phyloP scores from a whole-genome alignment of 1,140 invertebrate genomes.

The Bombus superbus region DNA sequence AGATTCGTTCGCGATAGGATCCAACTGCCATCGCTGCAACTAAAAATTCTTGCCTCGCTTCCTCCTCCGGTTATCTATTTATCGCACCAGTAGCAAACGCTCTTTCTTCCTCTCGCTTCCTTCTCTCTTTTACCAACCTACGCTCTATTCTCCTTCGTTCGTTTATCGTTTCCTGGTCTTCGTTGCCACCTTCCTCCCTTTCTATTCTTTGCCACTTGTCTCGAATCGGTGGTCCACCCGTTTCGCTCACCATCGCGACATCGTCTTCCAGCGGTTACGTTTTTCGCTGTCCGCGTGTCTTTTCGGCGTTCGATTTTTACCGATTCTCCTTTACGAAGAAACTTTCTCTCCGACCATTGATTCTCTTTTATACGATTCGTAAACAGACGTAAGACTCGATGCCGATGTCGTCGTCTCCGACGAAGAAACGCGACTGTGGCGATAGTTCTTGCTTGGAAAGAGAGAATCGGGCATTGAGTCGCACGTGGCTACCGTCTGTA shows the following conservation, averaged over 20 bases:
- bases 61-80: conserved; percentile 21
- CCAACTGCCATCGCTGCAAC: background rate
- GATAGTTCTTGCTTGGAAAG: background rate
- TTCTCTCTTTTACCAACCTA: background rate
- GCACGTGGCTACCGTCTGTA: background rate
- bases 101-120: background rate
- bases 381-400: background rate
- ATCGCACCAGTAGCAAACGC: conserved; percentile 2
- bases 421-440: background rate
- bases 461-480: background rate
- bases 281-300: too few species aligned
- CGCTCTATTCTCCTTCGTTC: background rate
- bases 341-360: background rate
- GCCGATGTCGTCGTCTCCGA: background rate
- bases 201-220: background rate
- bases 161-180: conserved; percentile 4
- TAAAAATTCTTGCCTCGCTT: conserved; percentile 7
- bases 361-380: too few species aligned
- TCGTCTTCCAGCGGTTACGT: background rate
- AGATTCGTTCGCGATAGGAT: too few species aligned
- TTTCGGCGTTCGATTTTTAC: background rate
- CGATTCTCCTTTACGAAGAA: background rate
- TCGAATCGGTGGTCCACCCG: background rate
- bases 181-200: background rate
- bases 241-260: too few species aligned